Conservation (phyloP, 1,140 invertebrate species). For the Nylanderia fulva region DNA sequence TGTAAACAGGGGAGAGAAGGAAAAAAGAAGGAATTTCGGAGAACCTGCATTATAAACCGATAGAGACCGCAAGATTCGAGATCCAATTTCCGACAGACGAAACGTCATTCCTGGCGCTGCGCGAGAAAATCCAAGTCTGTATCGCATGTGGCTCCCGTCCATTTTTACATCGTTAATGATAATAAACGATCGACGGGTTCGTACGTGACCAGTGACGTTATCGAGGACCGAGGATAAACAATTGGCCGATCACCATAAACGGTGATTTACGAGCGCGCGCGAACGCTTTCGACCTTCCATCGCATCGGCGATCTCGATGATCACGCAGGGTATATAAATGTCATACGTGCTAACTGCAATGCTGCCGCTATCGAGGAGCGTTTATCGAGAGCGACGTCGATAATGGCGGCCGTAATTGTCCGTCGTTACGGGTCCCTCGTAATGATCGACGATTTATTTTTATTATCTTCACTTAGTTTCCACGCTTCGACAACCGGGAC, state of each 20-base stretch:
- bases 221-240: conserved; percentile 56
- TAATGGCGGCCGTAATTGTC: conserved; percentile 47
- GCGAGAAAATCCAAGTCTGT: conserved; percentile 7
- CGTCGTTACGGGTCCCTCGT: conserved; percentile 1
- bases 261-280: conserved; percentile 66
- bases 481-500: background rate
- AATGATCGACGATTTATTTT: background rate
- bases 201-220: conserved; percentile 21
- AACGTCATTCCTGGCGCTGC: background rate
- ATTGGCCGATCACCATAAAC: conserved; percentile 58
- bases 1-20: background rate
- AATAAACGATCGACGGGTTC: conserved; percentile 7
- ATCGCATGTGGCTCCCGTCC: background rate
- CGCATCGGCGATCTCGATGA: conserved; percentile 34
- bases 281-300: conserved; percentile 53
- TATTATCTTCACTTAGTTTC: conserved; percentile 1
- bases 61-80: background rate
- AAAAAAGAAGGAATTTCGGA: too few relatives aligned
- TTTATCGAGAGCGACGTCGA: conserved; percentile 42
- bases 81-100: background rate
- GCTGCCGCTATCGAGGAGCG: conserved; percentile 9
- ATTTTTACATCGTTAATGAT: conserved; percentile 40
- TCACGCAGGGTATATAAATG: conserved; percentile 20
- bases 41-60: conserved; percentile 34
- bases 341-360: conserved; percentile 35